Conservation (phyloP, 1,140 invertebrate genomes). For the Patella vulgata region DNA sequence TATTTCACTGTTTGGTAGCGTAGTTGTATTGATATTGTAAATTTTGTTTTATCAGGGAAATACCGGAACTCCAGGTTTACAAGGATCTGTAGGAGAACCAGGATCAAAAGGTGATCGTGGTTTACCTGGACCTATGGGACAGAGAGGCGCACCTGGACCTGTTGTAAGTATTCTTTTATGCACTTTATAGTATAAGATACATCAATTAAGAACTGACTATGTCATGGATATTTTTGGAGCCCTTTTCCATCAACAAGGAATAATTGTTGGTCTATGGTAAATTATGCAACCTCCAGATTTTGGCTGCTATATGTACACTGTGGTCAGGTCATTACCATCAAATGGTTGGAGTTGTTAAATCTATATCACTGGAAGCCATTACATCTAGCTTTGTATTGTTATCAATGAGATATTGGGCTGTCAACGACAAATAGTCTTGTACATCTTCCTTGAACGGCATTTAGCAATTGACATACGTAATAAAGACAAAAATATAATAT, state of each 20-base stretch:
- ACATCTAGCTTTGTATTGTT: too few species aligned
- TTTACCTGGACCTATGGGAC: conserved; percentile 44
- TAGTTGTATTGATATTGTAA: not conserved
- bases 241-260: conserved; percentile 10
- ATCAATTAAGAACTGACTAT: not conserved
- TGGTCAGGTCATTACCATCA: too few species aligned
- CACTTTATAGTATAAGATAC: not conserved
- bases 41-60: conserved; percentile 32
- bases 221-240: not conserved
- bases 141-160: conserved; percentile 50
- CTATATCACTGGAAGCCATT: too few species aligned
- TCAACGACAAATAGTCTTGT: too few species aligned
- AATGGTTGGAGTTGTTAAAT: too few species aligned
- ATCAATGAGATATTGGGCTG: too few species aligned
- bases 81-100: conserved; percentile 43
- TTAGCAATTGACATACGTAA: too few species aligned
- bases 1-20: not conserved
- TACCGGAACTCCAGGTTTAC: conserved; percentile 67
- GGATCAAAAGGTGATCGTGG: conserved; percentile 64
- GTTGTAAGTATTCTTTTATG: conserved; percentile 37
- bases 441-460: too few species aligned
- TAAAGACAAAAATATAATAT: too few species aligned
- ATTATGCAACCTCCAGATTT: conserved; percentile 4
- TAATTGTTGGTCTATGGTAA: conserved; percentile 16
- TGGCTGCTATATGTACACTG: not conserved